Evolutionary conservation across 1,140 invertebrate genomes (phyloP).

Genomic region (Cydia fagiglandana): DNA sequence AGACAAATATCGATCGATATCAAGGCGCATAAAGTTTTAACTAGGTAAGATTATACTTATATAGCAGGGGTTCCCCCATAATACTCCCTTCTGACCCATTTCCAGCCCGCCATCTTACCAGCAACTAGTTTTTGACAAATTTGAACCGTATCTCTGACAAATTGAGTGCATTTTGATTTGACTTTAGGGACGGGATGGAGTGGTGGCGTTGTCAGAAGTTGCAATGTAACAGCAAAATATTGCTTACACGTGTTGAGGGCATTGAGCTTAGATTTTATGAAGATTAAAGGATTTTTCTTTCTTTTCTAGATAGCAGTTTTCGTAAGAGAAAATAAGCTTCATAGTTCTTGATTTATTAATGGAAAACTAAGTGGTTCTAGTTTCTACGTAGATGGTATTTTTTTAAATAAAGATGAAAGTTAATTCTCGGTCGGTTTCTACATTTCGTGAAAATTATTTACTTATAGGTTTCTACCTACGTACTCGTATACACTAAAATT

Average conservation of each 20-base stretch:
- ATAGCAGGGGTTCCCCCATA: slow-evolving; percentile 23
- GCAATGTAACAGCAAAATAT: not conserved
- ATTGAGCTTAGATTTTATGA: not conserved
- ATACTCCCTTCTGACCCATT: slow-evolving; percentile 20
- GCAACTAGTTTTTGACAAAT: not conserved
- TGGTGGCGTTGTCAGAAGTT: not conserved
- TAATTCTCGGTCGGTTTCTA: too few species aligned
- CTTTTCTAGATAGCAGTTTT: not conserved
- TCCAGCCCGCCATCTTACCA: not conserved
- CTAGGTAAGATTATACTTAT: slow-evolving; percentile 7
- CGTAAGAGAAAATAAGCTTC: too few species aligned
- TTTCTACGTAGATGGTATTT: too few species aligned
- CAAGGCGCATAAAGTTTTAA: not conserved
- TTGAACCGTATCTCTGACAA: not conserved
- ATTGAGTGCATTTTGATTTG: not conserved
- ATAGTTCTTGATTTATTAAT: too few species aligned
- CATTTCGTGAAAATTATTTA: too few species aligned
- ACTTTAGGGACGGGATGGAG: not conserved
- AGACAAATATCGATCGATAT: slow-evolving; percentile 9
- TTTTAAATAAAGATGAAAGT: too few species aligned
- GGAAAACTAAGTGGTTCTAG: too few species aligned
- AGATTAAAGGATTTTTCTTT: not conserved
- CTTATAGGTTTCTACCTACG: too few species aligned
- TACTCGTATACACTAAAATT: too few species aligned
- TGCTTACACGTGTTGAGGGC: slow-evolving; percentile 24